Percentiles rank a stretch among this genome's conserved stretches.
Conservation (phyloP, 2,888 invertebrate genomes). For the Lobophora halterata region DNA sequence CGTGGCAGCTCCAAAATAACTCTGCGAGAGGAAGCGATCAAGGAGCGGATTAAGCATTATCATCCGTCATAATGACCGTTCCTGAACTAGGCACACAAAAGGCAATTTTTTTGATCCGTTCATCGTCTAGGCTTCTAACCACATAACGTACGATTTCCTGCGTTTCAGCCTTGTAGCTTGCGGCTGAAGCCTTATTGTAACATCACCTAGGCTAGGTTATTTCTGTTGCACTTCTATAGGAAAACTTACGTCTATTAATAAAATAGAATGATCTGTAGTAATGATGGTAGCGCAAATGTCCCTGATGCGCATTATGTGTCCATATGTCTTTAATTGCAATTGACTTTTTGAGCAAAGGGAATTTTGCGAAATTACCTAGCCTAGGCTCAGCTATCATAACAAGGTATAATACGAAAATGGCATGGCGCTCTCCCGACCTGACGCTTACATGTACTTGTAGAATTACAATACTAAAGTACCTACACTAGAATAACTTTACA, state of each 20-base stretch:
- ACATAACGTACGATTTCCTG: conserved; percentile 43
- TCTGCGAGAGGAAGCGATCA: conserved; percentile 21
- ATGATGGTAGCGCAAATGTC: too few relatives aligned
- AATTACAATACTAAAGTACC: background rate
- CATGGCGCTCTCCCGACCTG: too few relatives aligned
- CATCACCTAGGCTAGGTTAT: conserved; percentile 28
- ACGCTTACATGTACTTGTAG: too few relatives aligned
- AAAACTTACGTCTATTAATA: conserved; percentile 8
- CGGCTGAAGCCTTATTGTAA: conserved; percentile 46
- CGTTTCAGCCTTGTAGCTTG: conserved; percentile 32
- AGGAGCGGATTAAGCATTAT: conserved; percentile 14
- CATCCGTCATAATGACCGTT: too few relatives aligned
- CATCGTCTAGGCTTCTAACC: too few relatives aligned
- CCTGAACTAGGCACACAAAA: conserved; percentile 20
- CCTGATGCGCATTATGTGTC: too few relatives aligned
- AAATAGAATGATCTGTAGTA: too few relatives aligned
- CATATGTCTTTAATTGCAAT: too few relatives aligned
- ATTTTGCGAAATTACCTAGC: too few relatives aligned
- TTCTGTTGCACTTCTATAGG: conserved; percentile 30
- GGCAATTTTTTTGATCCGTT: conserved; percentile 11
- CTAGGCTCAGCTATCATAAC: too few relatives aligned
- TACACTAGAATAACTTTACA: background rate
- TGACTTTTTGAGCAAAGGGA: too few relatives aligned
- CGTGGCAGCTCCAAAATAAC: conserved; percentile 8
- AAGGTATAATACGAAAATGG: too few relatives aligned